These are phyloP conservation scores for Dicaeum eximium DNA, from an alignment of 2,113 vertebrate genomes.

Conservation along the genomic window DNA sequence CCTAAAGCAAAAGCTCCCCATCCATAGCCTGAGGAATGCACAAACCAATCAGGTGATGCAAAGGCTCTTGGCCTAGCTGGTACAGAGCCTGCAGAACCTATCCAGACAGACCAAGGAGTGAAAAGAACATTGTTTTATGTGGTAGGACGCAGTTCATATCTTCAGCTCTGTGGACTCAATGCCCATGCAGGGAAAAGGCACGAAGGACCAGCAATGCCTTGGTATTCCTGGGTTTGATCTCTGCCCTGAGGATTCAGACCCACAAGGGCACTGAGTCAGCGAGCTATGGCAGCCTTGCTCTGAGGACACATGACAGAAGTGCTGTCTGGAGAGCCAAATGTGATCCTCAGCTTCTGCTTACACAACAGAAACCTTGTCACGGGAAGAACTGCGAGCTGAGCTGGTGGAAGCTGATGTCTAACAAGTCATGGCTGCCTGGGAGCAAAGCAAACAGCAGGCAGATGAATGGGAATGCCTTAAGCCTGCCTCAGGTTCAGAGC, in stretches of 20 bases:
- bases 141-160: not conserved
- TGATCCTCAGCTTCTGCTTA: not conserved
- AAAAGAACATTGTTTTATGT: not conserved
- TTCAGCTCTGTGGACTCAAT: not conserved
- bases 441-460: not conserved
- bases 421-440: not conserved
- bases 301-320: fast-evolving
- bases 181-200: constrained; percentile 21
- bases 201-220: constrained; percentile 23
- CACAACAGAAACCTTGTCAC: not conserved
- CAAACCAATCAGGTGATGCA: not conserved
- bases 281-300: not conserved
- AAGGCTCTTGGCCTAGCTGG: not conserved
- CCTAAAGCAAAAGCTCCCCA: not conserved
- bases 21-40: not conserved
- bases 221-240: constrained; percentile 28
- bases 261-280: fast-evolving
- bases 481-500: not conserved
- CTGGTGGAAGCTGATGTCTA: not conserved
- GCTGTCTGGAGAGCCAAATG: fast-evolving
- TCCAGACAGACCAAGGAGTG: not conserved
- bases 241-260: constrained; percentile 51
- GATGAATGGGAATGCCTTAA: constrained; percentile 3
- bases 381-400: not conserved
- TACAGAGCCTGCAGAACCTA: not conserved